Percentiles rank a stretch among this genome's conserved stretches.
phyloP scores from a whole-genome alignment of 1,140 invertebrate genomes.

The Yoshiicerus persimilis region DNA sequence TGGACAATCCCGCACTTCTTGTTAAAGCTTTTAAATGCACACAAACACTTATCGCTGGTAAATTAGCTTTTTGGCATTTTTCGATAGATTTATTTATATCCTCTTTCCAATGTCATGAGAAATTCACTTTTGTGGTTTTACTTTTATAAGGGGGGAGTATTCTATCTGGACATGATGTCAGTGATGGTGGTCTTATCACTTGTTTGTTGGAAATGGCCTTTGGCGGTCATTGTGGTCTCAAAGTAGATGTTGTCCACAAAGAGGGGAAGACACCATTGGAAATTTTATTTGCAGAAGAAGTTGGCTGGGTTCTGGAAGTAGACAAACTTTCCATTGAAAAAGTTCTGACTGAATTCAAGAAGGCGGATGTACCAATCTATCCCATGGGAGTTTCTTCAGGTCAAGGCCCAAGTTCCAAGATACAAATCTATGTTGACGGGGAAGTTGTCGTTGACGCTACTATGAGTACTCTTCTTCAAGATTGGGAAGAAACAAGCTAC shows the following conservation, averaged over 20 bases:
- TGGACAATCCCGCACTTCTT: slow-evolving; percentile 69
- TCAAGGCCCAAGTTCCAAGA: slow-evolving; percentile 68
- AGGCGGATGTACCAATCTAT: slow-evolving; percentile 65
- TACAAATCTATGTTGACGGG: slow-evolving; percentile 64
- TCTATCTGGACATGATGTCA: slow-evolving; percentile 91
- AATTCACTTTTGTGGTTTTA: background rate
- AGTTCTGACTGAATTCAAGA: slow-evolving; percentile 65
- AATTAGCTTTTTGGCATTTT: background rate
- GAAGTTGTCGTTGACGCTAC: slow-evolving; percentile 64
- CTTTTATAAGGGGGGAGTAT: slow-evolving; percentile 65
- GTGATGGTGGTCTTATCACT: slow-evolving; percentile 90
- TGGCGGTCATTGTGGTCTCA: slow-evolving; percentile 79
- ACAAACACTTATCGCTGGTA: slow-evolving; percentile 77
- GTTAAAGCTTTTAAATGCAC: slow-evolving; percentile 76
- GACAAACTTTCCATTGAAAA: slow-evolving; percentile 58
- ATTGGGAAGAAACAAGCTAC: slow-evolving; percentile 96
- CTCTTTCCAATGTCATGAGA: background rate
- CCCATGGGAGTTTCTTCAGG: slow-evolving; percentile 69
- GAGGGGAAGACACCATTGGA: slow-evolving; percentile 60
- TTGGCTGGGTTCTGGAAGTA: slow-evolving; percentile 89
- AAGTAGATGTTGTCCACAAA: slow-evolving; percentile 66
- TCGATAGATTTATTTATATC: background rate
- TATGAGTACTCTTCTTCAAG: slow-evolving; percentile 68
- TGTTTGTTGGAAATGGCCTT: slow-evolving; percentile 94
- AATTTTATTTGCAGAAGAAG: slow-evolving; percentile 85